phyloP scores from a whole-genome alignment of 2,797 vertebrate genomes.

The Coregonus suidteri region DNA sequence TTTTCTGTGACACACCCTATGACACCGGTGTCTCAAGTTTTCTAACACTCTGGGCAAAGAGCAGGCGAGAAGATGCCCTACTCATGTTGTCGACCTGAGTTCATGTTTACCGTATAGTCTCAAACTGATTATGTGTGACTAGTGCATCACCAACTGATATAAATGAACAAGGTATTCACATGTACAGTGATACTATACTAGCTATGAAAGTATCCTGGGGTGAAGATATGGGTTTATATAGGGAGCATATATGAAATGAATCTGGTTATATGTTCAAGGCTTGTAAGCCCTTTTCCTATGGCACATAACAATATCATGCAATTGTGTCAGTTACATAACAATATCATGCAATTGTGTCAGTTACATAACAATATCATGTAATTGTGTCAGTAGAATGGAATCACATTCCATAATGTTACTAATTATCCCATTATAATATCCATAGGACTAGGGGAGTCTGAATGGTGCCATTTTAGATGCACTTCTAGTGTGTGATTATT shows the following conservation, averaged over 20 bases:
- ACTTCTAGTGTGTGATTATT: not conserved
- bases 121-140: not conserved
- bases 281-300: not conserved
- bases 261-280: not conserved
- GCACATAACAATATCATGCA: not conserved
- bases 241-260: not conserved
- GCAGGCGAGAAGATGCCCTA: not conserved
- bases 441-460: not conserved
- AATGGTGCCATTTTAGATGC: not conserved
- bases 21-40: not conserved
- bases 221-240: not conserved
- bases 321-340: too few relatives aligned
- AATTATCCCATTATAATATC: not conserved
- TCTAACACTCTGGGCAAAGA: slow-evolving; percentile 5
- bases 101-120: not conserved
- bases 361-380: too few relatives aligned
- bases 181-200: not conserved
- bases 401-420: not conserved
- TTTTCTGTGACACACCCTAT: not conserved
- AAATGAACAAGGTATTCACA: not conserved
- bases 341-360: too few relatives aligned
- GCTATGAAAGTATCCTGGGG: not conserved
- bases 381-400: not conserved
- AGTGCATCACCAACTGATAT: not conserved
- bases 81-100: not conserved